These are phyloP conservation scores for Elysia crispata DNA, from an alignment of 2,888 invertebrate genomes.

Conservation along the genomic window DNA sequence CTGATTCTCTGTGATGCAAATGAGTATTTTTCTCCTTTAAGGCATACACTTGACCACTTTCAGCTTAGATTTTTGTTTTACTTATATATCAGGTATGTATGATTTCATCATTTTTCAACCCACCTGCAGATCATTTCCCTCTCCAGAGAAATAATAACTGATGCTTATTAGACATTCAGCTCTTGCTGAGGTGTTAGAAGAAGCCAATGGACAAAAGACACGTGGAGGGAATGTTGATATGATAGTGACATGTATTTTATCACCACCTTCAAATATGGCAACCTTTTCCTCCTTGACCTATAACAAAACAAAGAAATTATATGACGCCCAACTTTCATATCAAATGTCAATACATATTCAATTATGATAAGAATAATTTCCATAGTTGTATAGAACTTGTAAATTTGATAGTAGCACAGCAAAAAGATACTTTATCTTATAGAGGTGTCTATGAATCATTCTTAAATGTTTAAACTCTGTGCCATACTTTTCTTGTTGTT, in stretches of 20 bases:
- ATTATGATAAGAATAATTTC: too few relatives aligned
- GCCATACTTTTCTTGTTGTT: not conserved
- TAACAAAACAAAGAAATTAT: too few relatives aligned
- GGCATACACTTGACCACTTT: too few relatives aligned
- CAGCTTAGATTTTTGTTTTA: not conserved
- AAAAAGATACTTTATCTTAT: too few relatives aligned
- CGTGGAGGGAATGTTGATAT: slow-evolving; percentile 55
- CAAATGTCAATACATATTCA: too few relatives aligned
- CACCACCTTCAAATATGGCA: slow-evolving; percentile 55
- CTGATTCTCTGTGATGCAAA: too few relatives aligned
- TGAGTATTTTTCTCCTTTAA: too few relatives aligned
- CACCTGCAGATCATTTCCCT: slow-evolving; percentile 39
- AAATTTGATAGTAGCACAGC: too few relatives aligned
- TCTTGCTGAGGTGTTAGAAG: not conserved
- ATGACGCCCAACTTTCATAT: too few relatives aligned
- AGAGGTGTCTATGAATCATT: not conserved
- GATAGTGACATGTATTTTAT: slow-evolving; percentile 45
- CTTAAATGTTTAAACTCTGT: not conserved
- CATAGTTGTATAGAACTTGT: too few relatives aligned
- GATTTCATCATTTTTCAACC: not conserved
- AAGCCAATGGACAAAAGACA: slow-evolving; percentile 52
- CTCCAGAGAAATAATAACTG: slow-evolving; percentile 40
- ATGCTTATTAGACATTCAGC: slow-evolving; percentile 47
- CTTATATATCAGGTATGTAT: not conserved
- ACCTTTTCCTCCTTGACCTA: slow-evolving; percentile 54